Conservation (phyloP, 2,888 invertebrate genomes). For the Emmelina monodactyla region DNA sequence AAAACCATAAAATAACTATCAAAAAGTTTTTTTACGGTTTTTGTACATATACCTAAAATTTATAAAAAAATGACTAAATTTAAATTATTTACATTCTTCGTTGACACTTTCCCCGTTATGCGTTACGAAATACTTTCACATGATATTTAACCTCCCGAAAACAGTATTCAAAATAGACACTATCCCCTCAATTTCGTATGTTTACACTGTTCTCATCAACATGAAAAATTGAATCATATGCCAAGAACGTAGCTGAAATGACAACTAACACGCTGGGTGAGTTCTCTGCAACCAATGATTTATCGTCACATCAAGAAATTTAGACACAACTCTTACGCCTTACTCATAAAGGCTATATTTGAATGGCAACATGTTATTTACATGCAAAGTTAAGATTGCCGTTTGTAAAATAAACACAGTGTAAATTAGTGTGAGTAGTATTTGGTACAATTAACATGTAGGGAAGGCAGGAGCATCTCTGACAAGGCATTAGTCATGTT, state of each 20-base stretch:
- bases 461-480: constrained; percentile 30
- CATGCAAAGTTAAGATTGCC: constrained; percentile 20
- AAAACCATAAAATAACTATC: too few relatives aligned
- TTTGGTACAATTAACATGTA: constrained; percentile 55
- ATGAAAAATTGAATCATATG: constrained; percentile 57
- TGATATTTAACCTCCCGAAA: constrained; percentile 25
- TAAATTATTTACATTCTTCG: too few relatives aligned
- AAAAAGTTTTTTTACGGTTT: too few relatives aligned
- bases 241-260: constrained; percentile 38
- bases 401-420: constrained; percentile 48
- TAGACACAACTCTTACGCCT: constrained; percentile 9
- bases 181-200: constrained; percentile 32
- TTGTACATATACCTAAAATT: too few relatives aligned
- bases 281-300: constrained; percentile 21
- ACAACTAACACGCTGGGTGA: constrained; percentile 44
- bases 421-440: constrained; percentile 52
- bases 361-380: not conserved
- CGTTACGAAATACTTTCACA: too few relatives aligned
- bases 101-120: too few relatives aligned
- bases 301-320: not conserved
- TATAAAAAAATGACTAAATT: too few relatives aligned
- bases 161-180: constrained; percentile 32
- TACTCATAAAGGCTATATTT: not conserved
- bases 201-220: constrained; percentile 26
- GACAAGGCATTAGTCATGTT: constrained; percentile 57